Evolutionary conservation across 1,140 invertebrate genomes (phyloP).

Genomic region (Orussus abietinus): DNA sequence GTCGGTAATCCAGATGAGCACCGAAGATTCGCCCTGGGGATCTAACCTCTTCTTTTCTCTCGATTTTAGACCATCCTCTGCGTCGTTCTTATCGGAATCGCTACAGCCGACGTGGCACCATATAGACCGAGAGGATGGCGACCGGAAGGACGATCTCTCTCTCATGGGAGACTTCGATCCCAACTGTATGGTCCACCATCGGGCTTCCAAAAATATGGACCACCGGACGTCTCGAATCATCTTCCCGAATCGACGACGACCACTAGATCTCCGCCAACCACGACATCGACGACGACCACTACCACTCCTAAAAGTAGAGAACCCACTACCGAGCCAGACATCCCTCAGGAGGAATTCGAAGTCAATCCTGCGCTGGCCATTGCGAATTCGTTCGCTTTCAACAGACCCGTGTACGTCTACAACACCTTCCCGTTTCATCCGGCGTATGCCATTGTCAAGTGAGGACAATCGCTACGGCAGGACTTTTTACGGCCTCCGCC

Average conservation of each 20-base stretch:
- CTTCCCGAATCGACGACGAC: constrained; percentile 15
- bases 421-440: constrained; percentile 35
- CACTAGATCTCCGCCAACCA: no score
- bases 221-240: constrained; percentile 23
- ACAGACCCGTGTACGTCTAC: constrained; percentile 44
- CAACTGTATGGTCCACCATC: constrained; percentile 24
- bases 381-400: constrained; percentile 49
- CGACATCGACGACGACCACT: constrained; percentile 25
- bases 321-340: constrained; percentile 30
- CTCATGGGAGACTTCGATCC: constrained; percentile 29
- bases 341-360: constrained; percentile 33
- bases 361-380: constrained; percentile 40
- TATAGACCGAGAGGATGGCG: constrained; percentile 41
- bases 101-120: constrained; percentile 22
- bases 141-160: constrained; percentile 35
- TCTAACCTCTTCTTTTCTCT: neutral
- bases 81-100: constrained; percentile 20
- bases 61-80: constrained; percentile 18
- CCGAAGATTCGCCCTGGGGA: no score
- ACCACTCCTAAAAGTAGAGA: constrained; percentile 34
- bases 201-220: constrained; percentile 26
- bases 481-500: no score
- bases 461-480: no score
- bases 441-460: constrained; percentile 24
- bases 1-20: no score